Base-by-base conservation (phyloP, 2,888 invertebrate species). In the Camptogramma bilineatum region DNA sequence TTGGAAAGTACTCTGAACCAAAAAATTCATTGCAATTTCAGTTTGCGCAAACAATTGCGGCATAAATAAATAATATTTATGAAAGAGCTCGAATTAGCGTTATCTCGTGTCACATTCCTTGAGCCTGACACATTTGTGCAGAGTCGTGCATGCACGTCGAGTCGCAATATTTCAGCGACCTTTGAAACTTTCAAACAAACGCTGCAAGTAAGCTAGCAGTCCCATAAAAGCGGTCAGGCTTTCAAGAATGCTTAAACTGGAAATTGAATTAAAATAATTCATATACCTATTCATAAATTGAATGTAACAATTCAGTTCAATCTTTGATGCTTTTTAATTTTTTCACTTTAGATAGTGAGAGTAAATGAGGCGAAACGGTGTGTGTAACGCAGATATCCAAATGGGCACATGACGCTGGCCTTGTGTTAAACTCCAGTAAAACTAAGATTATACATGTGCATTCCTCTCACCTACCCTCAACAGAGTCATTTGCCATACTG, bases 171-270 rank as follows among this genome's bases (percentile, higher is more conserved):
- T 62, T 59, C 57, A 69, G 55, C 52, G 17, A 62, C 59, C 60
- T 69, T 70, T 63, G 69, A 61, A 66, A 66, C 68, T 60, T 55
- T 59, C 59, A 67, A 82, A 80, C 77, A 77, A 76, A 76, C 77
- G 74, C 74, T 73, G 72, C 66, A 76, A 76, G 16, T 50, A 21
- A 19, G 46, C 31, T 7, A 3, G 9, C 2, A 16, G 10, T 17
- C 24, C n/a, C 55, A 55, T 46, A 0, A 24, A 28, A 44, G 16
- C 16, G 44, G 28, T 8, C n/a, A 28, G 7, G 28, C 2, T 10
- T 39, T 39, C 3, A 3, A 39, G 13, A 39, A 39, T 39, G 34
- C 34, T 13, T 39, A 5, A 8, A 28, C 13, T 39, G 13, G 1
- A 13, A 39, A 13, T 13, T 39, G 34, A 13, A 39, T 13, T 39